Conservation (phyloP, 2,113 vertebrate species). For the Ammodytes marinus region DNA sequence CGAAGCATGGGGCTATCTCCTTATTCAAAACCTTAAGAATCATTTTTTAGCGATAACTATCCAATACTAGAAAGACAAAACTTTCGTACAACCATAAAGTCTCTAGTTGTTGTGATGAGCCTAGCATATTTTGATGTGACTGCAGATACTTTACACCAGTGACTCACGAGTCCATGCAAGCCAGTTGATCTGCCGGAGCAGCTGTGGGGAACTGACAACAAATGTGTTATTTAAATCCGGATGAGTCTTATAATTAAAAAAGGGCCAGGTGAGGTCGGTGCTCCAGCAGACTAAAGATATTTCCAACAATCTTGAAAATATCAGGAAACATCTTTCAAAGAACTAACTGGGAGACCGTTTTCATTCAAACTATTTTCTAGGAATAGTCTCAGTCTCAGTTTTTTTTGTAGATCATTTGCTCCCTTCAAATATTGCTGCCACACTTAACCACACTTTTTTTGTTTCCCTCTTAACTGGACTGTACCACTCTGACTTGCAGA, state of each 20-base stretch:
- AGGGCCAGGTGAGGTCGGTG: neutral
- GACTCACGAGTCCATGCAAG: neutral
- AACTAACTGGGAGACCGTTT: neutral
- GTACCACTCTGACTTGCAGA: conserved; percentile 54
- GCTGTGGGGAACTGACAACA: neutral
- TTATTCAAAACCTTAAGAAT: too few relatives aligned
- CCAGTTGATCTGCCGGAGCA: neutral
- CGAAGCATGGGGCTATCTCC: too few relatives aligned
- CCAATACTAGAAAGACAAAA: too few relatives aligned
- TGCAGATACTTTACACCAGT: conserved; percentile 11
- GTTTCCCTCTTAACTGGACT: conserved; percentile 55
- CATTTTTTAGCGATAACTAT: too few relatives aligned
- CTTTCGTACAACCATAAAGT: too few relatives aligned
- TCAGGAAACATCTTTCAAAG: too few relatives aligned
- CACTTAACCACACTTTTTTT: conserved; percentile 60
- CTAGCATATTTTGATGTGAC: neutral
- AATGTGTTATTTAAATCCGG: neutral
- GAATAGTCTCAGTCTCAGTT: neutral
- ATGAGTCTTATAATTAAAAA: neutral
- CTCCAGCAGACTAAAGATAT: too few relatives aligned
- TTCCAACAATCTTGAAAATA: too few relatives aligned
- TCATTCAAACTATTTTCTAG: neutral
- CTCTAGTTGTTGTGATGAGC: too few relatives aligned
- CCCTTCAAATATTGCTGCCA: conserved; percentile 21
- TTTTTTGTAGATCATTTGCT: neutral